Conservation (phyloP, 2,113 vertebrate genomes). For the Mesembrinibis cayennensis region DNA sequence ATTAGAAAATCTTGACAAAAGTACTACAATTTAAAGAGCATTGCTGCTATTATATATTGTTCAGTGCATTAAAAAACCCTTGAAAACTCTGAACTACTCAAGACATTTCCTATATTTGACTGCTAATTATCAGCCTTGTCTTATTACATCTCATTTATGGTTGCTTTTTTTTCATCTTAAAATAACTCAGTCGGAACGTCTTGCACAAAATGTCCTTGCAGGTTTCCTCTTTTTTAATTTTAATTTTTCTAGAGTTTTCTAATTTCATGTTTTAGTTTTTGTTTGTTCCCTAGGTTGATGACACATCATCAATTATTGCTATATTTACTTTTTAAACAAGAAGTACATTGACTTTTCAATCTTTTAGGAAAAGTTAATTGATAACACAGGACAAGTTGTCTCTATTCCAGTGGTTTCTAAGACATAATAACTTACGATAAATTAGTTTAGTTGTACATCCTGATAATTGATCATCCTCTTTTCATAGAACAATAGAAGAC, state of each 20-base stretch:
- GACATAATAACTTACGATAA: neutral
- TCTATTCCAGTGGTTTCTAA: neutral
- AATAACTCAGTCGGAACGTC: neutral
- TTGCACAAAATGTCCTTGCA: neutral
- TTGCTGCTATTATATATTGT: neutral
- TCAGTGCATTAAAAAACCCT: neutral
- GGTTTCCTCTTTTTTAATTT: neutral
- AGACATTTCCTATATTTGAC: neutral
- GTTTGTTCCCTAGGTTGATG: neutral
- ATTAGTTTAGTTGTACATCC: neutral
- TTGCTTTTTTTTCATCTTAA: neutral
- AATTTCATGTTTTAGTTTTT: neutral
- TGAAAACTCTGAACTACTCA: neutral
- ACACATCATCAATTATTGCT: conserved; percentile 11
- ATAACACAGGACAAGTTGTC: neutral
- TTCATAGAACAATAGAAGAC: neutral
- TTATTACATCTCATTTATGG: neutral
- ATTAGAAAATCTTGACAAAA: neutral
- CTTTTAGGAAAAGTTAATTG: neutral
- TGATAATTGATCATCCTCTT: neutral
- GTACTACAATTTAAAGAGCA: neutral
- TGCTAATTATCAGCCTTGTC: neutral
- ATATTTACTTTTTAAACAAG: conserved; percentile 6
- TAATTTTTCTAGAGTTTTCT: neutral
- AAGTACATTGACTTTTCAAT: neutral